Percentiles rank a stretch among this genome's conserved stretches.
phyloP scores from a whole-genome alignment of 2,113 vertebrate species.

The Grammomys dolichurus region DNA sequence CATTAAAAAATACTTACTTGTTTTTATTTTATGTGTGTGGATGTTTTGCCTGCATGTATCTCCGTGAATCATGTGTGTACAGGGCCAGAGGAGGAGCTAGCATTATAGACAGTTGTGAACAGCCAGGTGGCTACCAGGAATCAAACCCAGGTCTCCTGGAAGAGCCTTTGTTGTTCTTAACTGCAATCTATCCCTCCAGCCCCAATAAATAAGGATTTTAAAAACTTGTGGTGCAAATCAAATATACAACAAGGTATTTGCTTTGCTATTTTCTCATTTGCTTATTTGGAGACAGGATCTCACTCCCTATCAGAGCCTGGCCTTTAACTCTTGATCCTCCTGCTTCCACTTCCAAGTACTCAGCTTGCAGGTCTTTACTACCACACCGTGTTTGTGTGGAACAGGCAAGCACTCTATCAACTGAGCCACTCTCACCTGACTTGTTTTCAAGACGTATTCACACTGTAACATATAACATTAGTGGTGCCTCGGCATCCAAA shows the following conservation, averaged over 20 bases:
- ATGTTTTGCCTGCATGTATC: neutral
- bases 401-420: neutral
- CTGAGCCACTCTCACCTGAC: neutral
- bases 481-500: neutral
- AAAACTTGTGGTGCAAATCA: neutral
- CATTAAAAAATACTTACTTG: neutral
- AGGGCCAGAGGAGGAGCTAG: neutral
- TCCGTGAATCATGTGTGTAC: neutral
- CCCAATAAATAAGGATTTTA: neutral
- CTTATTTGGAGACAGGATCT: neutral
- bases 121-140: neutral
- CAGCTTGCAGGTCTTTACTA: neutral
- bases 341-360: neutral
- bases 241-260: neutral
- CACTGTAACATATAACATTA: neutral
- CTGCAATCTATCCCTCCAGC: neutral
- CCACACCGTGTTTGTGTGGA: neutral
- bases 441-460: neutral
- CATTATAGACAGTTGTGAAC: neutral
- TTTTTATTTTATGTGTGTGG: neutral
- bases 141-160: neutral
- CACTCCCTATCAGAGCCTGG: neutral
- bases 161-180: neutral
- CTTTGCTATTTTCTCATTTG: neutral
- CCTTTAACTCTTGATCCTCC: neutral